Evolutionary conservation across 2,797 vertebrate genomes (phyloP).

Genomic region (Trachurus trachurus): DNA sequence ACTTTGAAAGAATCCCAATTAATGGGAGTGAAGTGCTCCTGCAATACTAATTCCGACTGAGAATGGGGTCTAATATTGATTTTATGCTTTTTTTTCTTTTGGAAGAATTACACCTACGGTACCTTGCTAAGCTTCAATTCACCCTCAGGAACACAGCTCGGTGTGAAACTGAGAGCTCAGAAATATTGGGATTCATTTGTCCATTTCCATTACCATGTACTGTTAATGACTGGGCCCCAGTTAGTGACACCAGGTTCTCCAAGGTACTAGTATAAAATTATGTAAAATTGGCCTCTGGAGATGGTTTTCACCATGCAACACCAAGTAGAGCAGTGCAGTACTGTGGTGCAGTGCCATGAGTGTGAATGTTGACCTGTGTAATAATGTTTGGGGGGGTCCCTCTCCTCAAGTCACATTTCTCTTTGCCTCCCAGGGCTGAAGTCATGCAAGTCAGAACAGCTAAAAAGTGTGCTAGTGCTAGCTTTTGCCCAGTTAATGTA

Average conservation of each 20-base stretch:
- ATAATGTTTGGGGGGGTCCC: conserved; percentile 1
- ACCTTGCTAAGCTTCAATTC: neutral
- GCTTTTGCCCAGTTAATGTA: conserved; percentile 44
- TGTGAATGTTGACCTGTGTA: conserved; percentile 10
- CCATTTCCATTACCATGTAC: neutral
- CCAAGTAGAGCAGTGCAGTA: neutral
- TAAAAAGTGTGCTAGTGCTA: neutral
- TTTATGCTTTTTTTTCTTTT: neutral
- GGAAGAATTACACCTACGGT: neutral
- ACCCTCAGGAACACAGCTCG: neutral
- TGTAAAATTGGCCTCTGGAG: neutral
- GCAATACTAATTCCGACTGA: neutral
- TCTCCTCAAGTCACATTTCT: conserved; percentile 16
- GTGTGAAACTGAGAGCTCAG: neutral
- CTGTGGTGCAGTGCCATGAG: neutral
- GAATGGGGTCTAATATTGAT: neutral
- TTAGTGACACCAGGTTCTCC: neutral
- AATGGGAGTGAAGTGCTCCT: neutral
- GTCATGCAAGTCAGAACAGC: conserved; percentile 10
- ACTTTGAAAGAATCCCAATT: neutral
- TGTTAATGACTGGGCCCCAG: neutral
- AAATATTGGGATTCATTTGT: neutral
- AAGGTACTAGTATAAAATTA: conserved; percentile 5
- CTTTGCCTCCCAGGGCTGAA: conserved; percentile 16
- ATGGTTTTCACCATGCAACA: conserved; percentile 8